phyloP scores from a whole-genome alignment of 2,888 invertebrate species.

The Ligdia adustata region DNA sequence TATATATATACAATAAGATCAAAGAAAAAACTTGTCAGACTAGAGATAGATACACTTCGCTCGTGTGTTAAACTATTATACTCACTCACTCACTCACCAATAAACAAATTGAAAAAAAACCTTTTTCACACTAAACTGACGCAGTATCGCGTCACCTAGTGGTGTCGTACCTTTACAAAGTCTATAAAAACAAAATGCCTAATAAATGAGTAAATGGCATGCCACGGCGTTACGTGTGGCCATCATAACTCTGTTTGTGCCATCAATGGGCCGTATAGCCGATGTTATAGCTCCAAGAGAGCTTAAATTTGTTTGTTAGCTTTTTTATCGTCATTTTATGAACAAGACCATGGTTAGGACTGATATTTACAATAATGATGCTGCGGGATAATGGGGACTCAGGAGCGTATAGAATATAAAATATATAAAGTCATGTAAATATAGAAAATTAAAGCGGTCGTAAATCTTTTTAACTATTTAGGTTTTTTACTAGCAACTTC shows the following conservation, averaged over 20 bases:
- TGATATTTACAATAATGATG: constrained; percentile 11
- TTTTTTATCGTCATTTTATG: constrained; percentile 32
- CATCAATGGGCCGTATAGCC: constrained; percentile 30
- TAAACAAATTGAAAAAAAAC: too few species aligned
- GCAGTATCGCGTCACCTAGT: too few species aligned
- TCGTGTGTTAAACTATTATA: too few species aligned
- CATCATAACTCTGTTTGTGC: constrained; percentile 13
- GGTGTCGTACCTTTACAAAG: not conserved
- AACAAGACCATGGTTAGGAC: constrained; percentile 11
- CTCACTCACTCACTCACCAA: too few species aligned
- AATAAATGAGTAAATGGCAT: constrained; percentile 20
- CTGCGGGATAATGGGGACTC: not conserved
- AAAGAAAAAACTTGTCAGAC: too few species aligned
- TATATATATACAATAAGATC: too few species aligned
- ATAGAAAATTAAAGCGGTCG: too few species aligned
- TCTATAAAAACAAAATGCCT: constrained; percentile 8
- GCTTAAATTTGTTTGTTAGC: constrained; percentile 35
- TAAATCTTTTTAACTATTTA: too few species aligned
- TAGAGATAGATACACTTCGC: too few species aligned
- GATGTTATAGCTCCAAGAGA: constrained; percentile 27
- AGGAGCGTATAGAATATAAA: not conserved
- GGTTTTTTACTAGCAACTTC: too few species aligned
- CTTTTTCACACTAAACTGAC: too few species aligned
- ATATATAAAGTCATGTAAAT: too few species aligned
- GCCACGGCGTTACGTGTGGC: constrained; percentile 2